Evolutionary conservation across 2,888 invertebrate genomes (phyloP).

Genomic region (Syrphus vitripennis): DNA sequence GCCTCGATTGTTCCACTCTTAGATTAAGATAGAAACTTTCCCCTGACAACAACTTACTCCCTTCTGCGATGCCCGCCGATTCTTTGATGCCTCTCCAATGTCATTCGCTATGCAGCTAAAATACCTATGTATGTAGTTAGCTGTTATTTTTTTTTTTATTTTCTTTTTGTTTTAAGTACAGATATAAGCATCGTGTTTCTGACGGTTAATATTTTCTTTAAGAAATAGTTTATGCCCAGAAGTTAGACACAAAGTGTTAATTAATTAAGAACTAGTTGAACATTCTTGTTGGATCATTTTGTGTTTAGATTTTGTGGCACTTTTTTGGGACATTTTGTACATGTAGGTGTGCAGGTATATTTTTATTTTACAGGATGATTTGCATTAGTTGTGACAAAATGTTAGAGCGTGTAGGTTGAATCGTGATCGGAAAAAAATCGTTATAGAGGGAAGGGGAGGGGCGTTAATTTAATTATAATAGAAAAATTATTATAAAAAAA

Average conservation of each 20-base stretch:
- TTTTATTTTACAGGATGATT: too few relatives aligned
- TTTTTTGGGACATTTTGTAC: not conserved
- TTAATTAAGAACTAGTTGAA: conserved; percentile 54
- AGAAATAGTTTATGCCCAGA: conserved; percentile 60
- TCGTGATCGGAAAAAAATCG: too few relatives aligned
- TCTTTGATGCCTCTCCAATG: conserved; percentile 49
- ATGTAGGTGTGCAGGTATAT: too few relatives aligned
- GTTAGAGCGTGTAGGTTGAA: too few relatives aligned
- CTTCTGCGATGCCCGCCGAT: not conserved
- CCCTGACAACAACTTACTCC: not conserved
- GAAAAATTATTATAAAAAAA: too few relatives aligned
- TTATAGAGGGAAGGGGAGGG: too few relatives aligned
- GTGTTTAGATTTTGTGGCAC: not conserved
- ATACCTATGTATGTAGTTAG: too few relatives aligned
- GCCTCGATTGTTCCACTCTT: conserved; percentile 12
- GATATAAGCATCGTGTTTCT: not conserved
- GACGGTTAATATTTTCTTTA: conserved; percentile 42
- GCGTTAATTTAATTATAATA: too few relatives aligned
- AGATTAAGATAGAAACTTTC: not conserved
- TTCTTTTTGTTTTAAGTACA: too few relatives aligned
- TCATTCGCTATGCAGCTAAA: conserved; percentile 7
- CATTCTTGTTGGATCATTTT: conserved; percentile 19
- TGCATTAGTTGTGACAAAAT: too few relatives aligned
- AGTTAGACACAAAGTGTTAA: conserved; percentile 36
- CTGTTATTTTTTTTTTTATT: not conserved